phyloP scores from a whole-genome alignment of 2,113 vertebrate species.

The Grammomys dolichurus region DNA sequence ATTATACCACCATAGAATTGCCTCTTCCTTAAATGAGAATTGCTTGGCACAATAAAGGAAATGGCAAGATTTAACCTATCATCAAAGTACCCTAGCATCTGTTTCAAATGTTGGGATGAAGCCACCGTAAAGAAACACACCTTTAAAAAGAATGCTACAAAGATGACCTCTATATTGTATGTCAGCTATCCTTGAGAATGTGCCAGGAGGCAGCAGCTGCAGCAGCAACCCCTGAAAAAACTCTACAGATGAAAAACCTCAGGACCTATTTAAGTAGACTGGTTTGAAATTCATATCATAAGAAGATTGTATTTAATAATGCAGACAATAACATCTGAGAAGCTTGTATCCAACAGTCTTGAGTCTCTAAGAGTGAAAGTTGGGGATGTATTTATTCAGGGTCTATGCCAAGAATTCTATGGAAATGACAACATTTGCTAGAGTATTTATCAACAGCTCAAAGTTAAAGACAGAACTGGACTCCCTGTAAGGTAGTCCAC shows the following conservation, averaged over 20 bases:
- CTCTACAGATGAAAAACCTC: background rate
- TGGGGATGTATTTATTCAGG: background rate
- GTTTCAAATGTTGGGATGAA: slow-evolving; percentile 20
- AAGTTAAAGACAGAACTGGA: background rate
- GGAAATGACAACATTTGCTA: background rate
- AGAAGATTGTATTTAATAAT: background rate
- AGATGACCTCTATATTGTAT: background rate
- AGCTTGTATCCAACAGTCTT: background rate
- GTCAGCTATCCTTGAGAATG: background rate
- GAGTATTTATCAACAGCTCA: background rate
- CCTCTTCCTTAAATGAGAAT: background rate
- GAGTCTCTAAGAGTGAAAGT: slow-evolving; percentile 25
- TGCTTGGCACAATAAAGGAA: slow-evolving; percentile 11
- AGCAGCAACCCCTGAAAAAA: background rate
- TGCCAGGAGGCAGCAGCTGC: background rate
- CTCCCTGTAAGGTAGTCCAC: background rate
- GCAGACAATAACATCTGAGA: background rate
- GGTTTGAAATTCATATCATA: background rate
- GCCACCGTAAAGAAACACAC: background rate
- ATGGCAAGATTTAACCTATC: slow-evolving; percentile 27
- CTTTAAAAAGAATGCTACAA: background rate
- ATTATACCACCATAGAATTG: background rate
- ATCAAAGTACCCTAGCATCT: slow-evolving; percentile 26
- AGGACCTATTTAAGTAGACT: background rate
- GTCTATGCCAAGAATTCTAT: background rate